Evolutionary conservation across 1,140 invertebrate genomes (phyloP), one percentile per base, ranked within the genome.

Genomic region (Drosophila sp.): DNA sequence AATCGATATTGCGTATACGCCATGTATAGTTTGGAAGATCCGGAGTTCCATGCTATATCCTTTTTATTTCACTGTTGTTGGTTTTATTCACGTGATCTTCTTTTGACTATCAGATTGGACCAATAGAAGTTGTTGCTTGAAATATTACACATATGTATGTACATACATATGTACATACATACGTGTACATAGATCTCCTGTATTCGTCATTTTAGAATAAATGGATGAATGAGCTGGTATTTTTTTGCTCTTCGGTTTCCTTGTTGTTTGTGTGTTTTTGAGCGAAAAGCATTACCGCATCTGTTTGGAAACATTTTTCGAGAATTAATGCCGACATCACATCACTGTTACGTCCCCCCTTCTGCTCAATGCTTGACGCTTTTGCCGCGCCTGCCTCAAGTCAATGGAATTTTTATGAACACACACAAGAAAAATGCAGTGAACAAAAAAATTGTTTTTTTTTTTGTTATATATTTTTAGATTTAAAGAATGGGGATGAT

Each of bases 351-450:
- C n/a, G n/a, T 8, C 35, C 5, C 4, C 44, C 44, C 44, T 47
- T 4, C 23, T 23, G 44, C 17, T 6, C 4, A 17, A 4, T 8
- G 3, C 7, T 2, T 25, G 23, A 5, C 1, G 2, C 11, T 23
- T 47, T 25, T 25, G 44, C 17, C 23, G 41, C 5, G 17, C 17
- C 44, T 10, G 44, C 60, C 58, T 68, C 57, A 65, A 62, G 58
- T 70, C 67, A 86, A 86, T 86, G 75, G 71, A 85, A 86, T 85
- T 85, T 79, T 69, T 71, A 72, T 73, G 70, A 71, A 80, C 68
- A 79, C 70, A 75, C 69, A 68, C 56, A 77, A 27, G 44, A 74
- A 73, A 69, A 73, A 69, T 74, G 75, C 71, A 77, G 75, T 72
- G 60, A 67, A 64, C 62, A 66, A 40, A 47, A 32, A 72, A 41